Percentiles rank a stretch among this genome's conserved stretches.
Evolutionary conservation across 2,888 invertebrate genomes (phyloP).

Genomic region (Alsophila aescularia): DNA sequence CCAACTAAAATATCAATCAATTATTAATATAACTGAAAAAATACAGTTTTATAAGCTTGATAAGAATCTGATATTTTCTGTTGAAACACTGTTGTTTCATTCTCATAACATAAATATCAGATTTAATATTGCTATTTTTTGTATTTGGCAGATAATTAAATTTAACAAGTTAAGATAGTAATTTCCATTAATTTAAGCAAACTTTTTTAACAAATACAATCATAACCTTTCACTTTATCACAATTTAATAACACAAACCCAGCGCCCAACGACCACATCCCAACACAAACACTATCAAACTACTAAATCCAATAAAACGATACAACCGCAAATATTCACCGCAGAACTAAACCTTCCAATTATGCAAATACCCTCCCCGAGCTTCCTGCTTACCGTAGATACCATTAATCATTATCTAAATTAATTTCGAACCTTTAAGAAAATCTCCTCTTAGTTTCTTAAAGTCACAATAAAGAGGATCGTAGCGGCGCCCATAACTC

Average conservation of each 20-base stretch:
- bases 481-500: conserved; percentile 86
- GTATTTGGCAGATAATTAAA: no score
- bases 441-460: conserved; percentile 84
- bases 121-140: no score
- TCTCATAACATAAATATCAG: no score
- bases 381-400: conserved; percentile 67
- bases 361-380: conserved; percentile 74
- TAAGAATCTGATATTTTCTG: no score
- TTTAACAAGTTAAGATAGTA: no score
- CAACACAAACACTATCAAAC: conserved; percentile 31
- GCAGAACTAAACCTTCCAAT: conserved; percentile 56
- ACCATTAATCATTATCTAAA: conserved; percentile 84
- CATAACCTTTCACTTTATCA: not conserved
- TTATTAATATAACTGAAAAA: no score
- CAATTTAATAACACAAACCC: conserved; percentile 1
- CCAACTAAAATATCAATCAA: no score
- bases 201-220: no score
- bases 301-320: conserved; percentile 42
- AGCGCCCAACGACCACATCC: not conserved
- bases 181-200: no score
- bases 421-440: conserved; percentile 83
- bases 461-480: conserved; percentile 84
- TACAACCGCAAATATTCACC: conserved; percentile 44
- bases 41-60: no score
- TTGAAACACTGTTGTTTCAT: no score